These are phyloP conservation scores for Denticeps clupeoides DNA, from an alignment of 2,797 vertebrate species.

Conservation along the genomic window DNA sequence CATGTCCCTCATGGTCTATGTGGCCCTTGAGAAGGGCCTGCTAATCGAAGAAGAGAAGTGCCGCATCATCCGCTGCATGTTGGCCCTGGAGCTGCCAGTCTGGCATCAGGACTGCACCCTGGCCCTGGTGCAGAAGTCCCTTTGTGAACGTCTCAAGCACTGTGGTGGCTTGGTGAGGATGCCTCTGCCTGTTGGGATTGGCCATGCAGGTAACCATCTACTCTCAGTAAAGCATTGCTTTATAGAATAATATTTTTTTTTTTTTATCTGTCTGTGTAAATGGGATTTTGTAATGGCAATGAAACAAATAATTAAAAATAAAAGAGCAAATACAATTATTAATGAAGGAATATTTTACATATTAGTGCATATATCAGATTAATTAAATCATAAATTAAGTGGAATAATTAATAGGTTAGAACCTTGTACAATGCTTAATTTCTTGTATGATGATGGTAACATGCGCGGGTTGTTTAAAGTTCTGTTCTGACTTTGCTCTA, in stretches of 20 bases:
- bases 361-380: neutral
- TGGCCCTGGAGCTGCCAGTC: conserved; percentile 59
- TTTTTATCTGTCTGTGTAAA: too few species aligned
- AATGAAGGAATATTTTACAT: too few species aligned
- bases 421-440: too few species aligned
- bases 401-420: too few species aligned
- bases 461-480: too few species aligned
- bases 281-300: too few species aligned
- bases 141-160: conserved; percentile 62
- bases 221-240: too few species aligned
- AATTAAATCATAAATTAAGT: too few species aligned
- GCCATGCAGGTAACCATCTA: conserved; percentile 61
- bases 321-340: too few species aligned
- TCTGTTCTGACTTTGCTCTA: conserved; percentile 16
- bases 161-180: conserved; percentile 61
- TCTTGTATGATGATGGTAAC: neutral
- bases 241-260: too few species aligned
- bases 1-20: conserved; percentile 72
- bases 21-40: conserved; percentile 48
- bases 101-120: conserved; percentile 62
- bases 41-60: conserved; percentile 49
- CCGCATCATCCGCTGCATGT: conserved; percentile 66
- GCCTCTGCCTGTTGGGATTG: conserved; percentile 64
- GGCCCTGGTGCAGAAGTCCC: conserved; percentile 56
- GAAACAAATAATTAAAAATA: neutral